phyloP scores from a whole-genome alignment of 2,113 vertebrate species.

The Poeciliopsis retropinna region DNA sequence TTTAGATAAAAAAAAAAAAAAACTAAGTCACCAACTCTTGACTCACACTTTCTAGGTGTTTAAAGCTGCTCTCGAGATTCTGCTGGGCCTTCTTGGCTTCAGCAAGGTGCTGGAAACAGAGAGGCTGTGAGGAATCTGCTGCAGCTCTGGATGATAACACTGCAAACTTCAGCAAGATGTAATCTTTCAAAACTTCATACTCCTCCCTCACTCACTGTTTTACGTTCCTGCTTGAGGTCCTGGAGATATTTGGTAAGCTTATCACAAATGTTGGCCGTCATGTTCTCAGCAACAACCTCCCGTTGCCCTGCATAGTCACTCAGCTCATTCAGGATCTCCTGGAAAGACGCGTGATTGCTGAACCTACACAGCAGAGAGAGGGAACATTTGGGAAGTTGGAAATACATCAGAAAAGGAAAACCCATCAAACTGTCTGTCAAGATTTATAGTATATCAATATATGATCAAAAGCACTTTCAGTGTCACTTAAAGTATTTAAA shows the following conservation, averaged over 20 bases:
- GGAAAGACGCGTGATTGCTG: constrained; percentile 79
- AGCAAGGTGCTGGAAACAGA: constrained; percentile 77
- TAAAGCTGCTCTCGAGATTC: constrained; percentile 83
- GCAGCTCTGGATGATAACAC: neutral
- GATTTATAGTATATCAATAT: too few relatives aligned
- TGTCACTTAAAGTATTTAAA: too few relatives aligned
- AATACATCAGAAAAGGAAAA: neutral
- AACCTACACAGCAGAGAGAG: constrained; percentile 69
- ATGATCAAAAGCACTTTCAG: too few relatives aligned
- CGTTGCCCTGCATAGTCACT: constrained; percentile 76
- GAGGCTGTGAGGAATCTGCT: constrained; percentile 2
- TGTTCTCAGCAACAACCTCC: constrained; percentile 77
- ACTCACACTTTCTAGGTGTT: constrained; percentile 87
- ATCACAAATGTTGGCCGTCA: constrained; percentile 71
- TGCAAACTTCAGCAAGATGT: neutral
- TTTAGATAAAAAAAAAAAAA: neutral
- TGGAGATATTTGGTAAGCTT: constrained; percentile 76
- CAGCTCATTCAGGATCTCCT: constrained; percentile 76
- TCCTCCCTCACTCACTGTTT: constrained; percentile 70
- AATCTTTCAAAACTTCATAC: neutral
- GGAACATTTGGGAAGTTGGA: neutral
- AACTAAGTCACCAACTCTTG: neutral
- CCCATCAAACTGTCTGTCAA: too few relatives aligned
- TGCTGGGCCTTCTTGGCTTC: constrained; percentile 88
- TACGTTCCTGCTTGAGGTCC: constrained; percentile 77